These are phyloP conservation scores for Scytalopus superciliaris DNA, from an alignment of 2,113 vertebrate genomes.

Conservation along the genomic window DNA sequence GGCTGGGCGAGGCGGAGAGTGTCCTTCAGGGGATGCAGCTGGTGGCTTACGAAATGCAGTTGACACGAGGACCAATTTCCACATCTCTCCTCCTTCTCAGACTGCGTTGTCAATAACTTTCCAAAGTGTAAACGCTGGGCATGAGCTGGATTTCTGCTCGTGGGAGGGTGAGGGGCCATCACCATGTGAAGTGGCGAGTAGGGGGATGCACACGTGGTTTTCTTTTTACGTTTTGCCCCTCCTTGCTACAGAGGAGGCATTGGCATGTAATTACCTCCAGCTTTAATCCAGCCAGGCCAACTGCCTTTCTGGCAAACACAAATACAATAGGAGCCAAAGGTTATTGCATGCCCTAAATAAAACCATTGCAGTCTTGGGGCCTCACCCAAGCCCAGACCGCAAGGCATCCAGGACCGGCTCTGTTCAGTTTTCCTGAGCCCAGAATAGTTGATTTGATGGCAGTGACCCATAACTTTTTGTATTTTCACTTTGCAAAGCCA, in stretches of 20 bases:
- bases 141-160: not conserved
- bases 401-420: not conserved
- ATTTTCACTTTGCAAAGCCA: not conserved
- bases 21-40: not conserved
- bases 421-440: not conserved
- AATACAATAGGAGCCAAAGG: constrained; percentile 41
- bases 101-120: not conserved
- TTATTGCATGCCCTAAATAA: constrained; percentile 39
- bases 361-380: not conserved
- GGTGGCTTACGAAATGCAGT: not conserved
- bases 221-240: not conserved
- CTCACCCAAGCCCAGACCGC: not conserved
- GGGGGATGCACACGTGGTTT: not conserved
- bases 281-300: constrained; percentile 43
- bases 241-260: not conserved
- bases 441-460: not conserved
- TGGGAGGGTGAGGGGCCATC: not conserved
- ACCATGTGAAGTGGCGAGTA: accelerated
- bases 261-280: not conserved
- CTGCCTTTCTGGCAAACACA: constrained; percentile 30
- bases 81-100: not conserved
- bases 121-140: not conserved
- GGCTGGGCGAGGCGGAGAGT: not conserved
- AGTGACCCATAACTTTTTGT: not conserved
- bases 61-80: not conserved